These are phyloP conservation scores for Psammodynastes pulverulentus DNA, from an alignment of 2,113 vertebrate species.

Conservation along the genomic window DNA sequence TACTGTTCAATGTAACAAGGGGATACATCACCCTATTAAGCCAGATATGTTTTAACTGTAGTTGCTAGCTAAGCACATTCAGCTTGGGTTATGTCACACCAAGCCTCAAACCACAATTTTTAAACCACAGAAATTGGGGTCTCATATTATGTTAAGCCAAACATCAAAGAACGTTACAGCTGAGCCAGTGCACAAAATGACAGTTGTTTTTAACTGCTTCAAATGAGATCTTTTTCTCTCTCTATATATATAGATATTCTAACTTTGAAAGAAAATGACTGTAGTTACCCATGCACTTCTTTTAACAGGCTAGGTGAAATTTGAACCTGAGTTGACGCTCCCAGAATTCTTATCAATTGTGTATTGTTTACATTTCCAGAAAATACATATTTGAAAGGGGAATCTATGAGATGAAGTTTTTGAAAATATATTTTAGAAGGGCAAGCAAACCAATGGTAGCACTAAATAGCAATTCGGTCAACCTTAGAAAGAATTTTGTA, in stretches of 20 bases:
- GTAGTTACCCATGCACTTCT: neutral
- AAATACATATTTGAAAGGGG: neutral
- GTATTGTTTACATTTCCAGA: neutral
- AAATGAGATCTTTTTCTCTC: neutral
- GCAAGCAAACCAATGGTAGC: neutral
- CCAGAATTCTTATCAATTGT: neutral
- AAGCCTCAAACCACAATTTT: neutral
- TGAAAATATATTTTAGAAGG: neutral
- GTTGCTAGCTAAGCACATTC: neutral
- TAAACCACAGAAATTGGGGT: neutral
- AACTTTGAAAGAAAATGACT: neutral
- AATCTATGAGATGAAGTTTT: neutral
- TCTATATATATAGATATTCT: neutral
- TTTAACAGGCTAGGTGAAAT: neutral
- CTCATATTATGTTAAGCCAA: neutral
- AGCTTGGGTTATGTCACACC: neutral
- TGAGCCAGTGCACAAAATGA: neutral
- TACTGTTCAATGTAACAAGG: neutral
- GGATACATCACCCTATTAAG: neutral
- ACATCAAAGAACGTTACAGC: neutral
- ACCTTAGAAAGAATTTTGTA: neutral
- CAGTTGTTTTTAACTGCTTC: neutral
- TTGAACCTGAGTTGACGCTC: neutral
- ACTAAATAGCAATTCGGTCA: slow-evolving; percentile 25
- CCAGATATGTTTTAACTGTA: neutral